Base-by-base conservation (phyloP, 2,113 vertebrate genomes). In the Saguinus midas region DNA sequence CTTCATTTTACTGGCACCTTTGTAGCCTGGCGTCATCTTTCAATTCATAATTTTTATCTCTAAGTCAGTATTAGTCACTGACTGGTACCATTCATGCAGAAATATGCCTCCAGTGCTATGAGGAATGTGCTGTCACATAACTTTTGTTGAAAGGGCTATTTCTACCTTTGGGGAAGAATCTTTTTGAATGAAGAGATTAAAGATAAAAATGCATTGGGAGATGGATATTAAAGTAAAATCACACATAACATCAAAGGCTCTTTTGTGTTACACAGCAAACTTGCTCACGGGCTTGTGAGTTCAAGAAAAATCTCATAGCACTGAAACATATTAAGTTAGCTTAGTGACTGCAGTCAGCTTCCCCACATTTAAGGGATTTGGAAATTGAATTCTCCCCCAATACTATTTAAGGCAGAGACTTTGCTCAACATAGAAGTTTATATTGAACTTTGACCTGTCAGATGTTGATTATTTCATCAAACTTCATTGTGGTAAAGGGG, bases 1-100 rank as follows among this genome's bases (percentile, higher is more conserved):
- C 20, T 12, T 58, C 23, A 43, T 75, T 90, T 94, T 91, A 32
- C 61, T 87, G 81, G 61, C 92, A 43, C 68, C 75, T 12, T 13
- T 79, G 9, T 68, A 45, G 55, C 40, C 35, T 90, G 85, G 75
- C 45, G 55, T 90, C 55, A 87, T 84, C 35, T 83, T 92, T 93
- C 48, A 80, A 6, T 96, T 87, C 52, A 61, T 87, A 75, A 40
- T 52, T 96, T 87, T 93, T 73, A 87, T 92, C 81, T 91, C 45
- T 87, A 55, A 23, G n/a, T 89, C 25, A 45, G 82, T 70, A 87
- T 68, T 95, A 68, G 64, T 91, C 81, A 73, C 86, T 93, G 55
- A 27, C 76, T 96, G 86, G 76, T 96, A 92, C 92, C 70, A 66
- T 72, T 73, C 76, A 90, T 79, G 75, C 81, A 40, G 81, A 37